Conservation (phyloP, 1,140 invertebrate species). For the Diachasma alloeum region DNA sequence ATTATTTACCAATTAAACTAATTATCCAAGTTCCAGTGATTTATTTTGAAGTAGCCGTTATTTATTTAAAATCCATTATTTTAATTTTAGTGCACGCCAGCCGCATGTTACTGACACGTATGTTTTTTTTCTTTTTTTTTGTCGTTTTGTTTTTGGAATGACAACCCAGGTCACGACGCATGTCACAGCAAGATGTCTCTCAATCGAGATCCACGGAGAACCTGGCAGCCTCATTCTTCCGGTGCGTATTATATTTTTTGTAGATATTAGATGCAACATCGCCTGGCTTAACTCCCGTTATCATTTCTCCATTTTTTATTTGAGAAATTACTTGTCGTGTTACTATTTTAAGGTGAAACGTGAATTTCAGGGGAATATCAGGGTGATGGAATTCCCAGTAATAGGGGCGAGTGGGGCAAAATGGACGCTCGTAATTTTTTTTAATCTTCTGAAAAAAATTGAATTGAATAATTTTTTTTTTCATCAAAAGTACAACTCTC, state of each 20-base stretch:
- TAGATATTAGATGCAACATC: not conserved
- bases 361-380: too few relatives aligned
- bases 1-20: too few relatives aligned
- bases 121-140: constrained; percentile 42
- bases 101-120: constrained; percentile 48
- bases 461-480: too few relatives aligned
- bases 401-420: too few relatives aligned
- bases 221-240: constrained; percentile 52
- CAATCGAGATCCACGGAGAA: constrained; percentile 61
- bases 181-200: constrained; percentile 75
- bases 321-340: not conserved
- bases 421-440: too few relatives aligned
- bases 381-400: too few relatives aligned
- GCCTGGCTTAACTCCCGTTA: not conserved
- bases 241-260: constrained; percentile 47
- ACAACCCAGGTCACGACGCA: constrained; percentile 73
- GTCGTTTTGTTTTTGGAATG: constrained; percentile 43
- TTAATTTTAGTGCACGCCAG: constrained; percentile 38
- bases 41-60: too few relatives aligned
- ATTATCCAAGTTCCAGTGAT: too few relatives aligned
- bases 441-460: too few relatives aligned
- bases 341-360: not conserved
- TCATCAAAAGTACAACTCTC: too few relatives aligned
- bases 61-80: not conserved
- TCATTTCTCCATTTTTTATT: not conserved